Evolutionary conservation across 64 coral and sea anemone genomes (phyloP), one percentile per base, ranked within the genome.

Genomic region (Hydrozoanthus tunicans): DNA sequence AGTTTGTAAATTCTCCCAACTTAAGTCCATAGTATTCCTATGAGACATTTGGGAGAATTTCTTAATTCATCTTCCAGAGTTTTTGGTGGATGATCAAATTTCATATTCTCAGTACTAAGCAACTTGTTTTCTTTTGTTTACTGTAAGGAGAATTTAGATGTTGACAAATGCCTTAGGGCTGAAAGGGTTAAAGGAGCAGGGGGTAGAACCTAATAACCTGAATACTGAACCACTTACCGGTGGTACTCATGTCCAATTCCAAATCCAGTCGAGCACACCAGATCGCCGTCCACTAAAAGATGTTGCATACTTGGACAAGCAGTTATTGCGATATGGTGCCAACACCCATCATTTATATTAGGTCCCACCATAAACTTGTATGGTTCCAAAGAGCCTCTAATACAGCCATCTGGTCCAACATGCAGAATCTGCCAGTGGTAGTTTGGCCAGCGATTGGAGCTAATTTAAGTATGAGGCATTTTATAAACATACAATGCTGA

Each of bases 291-390:
- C 3, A 96, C 92, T 23, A 96, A 88, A 82, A 96, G 71, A 78
- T 79, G 85, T 73, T 96, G 95, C 61, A 65, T 75, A 58, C 89
- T 82, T 60, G 92, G 62, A n/a, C 77, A 89, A 53, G 95, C 95
- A 67, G 95, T 91, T 59, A 96, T 62, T 9, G 95, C 92, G 81
- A 96, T 68, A 91, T 96, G 95, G 79, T 96, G 95, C 95, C 95
- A 96, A 53, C 14, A 8, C 52, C 79, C 53, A 56, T 96, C 92
- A 77, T 91, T 90, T 43, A 91, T 88, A 15, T 73, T 73, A 57
- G 95, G 95, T 55, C 95, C 95, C 15, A 78, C 91, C 95, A 96
- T 96, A 61, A 93, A 93, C 92, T 96, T 96, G 14, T 96, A 96
- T 17, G 95, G 95, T 68, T 96, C 95, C 17, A 96, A 61, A 32